Percentiles rank a stretch among this genome's conserved stretches.
Conservation (phyloP, 1,140 invertebrate species). For the Drosophila melanica region DNA sequence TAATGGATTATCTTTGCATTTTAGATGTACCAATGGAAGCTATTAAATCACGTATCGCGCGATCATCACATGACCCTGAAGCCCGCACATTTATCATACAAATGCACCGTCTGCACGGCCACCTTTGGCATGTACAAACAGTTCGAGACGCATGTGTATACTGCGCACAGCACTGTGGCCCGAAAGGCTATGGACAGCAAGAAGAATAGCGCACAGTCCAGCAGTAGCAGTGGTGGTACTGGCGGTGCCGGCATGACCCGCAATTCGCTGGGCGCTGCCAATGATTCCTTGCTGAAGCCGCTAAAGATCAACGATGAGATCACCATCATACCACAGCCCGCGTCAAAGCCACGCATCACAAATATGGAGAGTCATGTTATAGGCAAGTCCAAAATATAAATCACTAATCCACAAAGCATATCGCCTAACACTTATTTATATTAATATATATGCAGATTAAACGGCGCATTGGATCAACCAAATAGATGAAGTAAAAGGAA, state of each 20-base stretch:
- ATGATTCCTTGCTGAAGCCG: conserved; percentile 91
- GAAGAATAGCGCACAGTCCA: conserved; percentile 84
- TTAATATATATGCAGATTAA: conserved; percentile 55
- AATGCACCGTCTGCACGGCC: conserved; percentile 96
- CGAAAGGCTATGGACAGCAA: conserved; percentile 92
- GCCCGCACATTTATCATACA: conserved; percentile 96
- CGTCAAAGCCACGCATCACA: conserved; percentile 84
- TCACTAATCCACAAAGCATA: background rate
- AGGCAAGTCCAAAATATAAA: conserved; percentile 52
- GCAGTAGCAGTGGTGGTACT: conserved; percentile 26
- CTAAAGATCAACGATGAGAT: conserved; percentile 96
- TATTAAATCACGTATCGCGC: conserved; percentile 94
- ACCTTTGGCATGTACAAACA: conserved; percentile 98
- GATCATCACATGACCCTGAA: conserved; percentile 96
- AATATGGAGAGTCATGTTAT: conserved; percentile 84
- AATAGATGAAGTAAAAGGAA: conserved; percentile 20
- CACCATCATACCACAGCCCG: conserved; percentile 95
- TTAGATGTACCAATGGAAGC: conserved; percentile 96
- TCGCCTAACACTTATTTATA: background rate
- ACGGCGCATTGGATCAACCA: conserved; percentile 69
- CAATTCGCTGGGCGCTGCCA: conserved; percentile 66
- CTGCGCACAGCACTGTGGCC: conserved; percentile 93
- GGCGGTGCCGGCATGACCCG: conserved; percentile 45
- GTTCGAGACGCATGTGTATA: conserved; percentile 97
- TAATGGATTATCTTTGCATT: conserved; percentile 51